Evolutionary conservation across 1,140 invertebrate species (phyloP).

Genomic region (Mycetomoellerius zeteki): DNA sequence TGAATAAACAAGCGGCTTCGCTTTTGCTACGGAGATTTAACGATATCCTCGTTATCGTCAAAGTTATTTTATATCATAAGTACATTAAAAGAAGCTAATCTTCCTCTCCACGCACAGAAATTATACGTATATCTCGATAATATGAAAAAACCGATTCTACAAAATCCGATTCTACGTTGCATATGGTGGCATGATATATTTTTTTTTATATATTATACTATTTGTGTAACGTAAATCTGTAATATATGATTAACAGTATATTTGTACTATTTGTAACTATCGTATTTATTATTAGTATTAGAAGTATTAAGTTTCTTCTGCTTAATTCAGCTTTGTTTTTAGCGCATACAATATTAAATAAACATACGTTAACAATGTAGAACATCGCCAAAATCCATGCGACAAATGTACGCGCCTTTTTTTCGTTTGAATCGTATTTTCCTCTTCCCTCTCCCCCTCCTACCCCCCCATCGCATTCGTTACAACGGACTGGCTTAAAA

Average conservation of each 20-base stretch:
- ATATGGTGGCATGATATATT: neutral
- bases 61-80: slow-evolving; percentile 14
- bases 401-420: neutral
- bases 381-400: neutral
- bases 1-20: slow-evolving; percentile 58
- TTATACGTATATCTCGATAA: neutral
- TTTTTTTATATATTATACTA: neutral
- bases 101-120: neutral
- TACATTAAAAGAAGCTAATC: slow-evolving; percentile 3
- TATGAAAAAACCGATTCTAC: neutral
- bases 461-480: slow-evolving; percentile 10
- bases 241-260: neutral
- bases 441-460: slow-evolving; percentile 2
- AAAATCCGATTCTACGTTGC: neutral
- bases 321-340: neutral
- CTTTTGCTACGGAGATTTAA: slow-evolving; percentile 40
- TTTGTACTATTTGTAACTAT: neutral
- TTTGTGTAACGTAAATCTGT: neutral
- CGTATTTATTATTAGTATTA: neutral
- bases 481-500: slow-evolving; percentile 35
- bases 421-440: slow-evolving; percentile 18
- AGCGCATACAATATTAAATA: slow-evolving; percentile 23
- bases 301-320: neutral
- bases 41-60: slow-evolving; percentile 49
- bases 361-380: slow-evolving; percentile 18